Evolutionary conservation across 2,113 vertebrate genomes (phyloP), one percentile per base, ranked within the genome.

Genomic region (Ophthalmolycus amberensis): DNA sequence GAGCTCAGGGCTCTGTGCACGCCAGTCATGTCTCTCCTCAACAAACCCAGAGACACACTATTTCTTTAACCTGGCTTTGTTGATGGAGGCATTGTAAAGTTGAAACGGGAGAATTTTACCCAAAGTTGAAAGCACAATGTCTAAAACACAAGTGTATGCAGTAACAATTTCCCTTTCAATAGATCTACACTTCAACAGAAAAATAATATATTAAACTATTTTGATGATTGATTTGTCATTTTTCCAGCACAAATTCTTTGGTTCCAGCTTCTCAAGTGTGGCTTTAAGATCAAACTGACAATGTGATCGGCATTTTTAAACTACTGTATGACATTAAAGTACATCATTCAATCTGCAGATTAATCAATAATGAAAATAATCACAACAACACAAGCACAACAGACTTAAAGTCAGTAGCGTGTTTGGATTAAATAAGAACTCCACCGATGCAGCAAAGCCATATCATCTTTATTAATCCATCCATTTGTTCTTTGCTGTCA

Each of bases 1-100:
- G 67, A 54, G 70, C 44, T 80, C 70, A 54, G 70, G 25, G 56
- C 44, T 89, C 54, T 81, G 56, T 52, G 54, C 59, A 78, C 22
- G 52, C 44, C 71, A 85, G 75, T 70, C 63, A 50, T 54, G 54
- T 32, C 50, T 83, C 73, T 68, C 32, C 75, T 71, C 38, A 68
- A 46, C 75, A 15, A 71, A 66, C 71, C 56, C 40, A 68, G 50
- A 68, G 9, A 62, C 42, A 22, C 0, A 34, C 82, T 83, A 40
- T 85, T 85, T 77, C 32, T 70, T 67, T 71, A 34, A 71, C 40
- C 20, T 40, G 46, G 25, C 20, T 80, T 64, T 52, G 60, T 75
- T 38, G 20, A 25, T 34, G 0, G 20, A 22, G 20, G n/a, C 6
- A n/a, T 2, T 25, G 58, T 58, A 4, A 32, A 7, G n/a, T 1